A percentile compares a stretch with the other conserved stretches of the same genome.
Evolutionary conservation across 1,140 invertebrate species (phyloP).

Genomic region (Drosophila littoralis): DNA sequence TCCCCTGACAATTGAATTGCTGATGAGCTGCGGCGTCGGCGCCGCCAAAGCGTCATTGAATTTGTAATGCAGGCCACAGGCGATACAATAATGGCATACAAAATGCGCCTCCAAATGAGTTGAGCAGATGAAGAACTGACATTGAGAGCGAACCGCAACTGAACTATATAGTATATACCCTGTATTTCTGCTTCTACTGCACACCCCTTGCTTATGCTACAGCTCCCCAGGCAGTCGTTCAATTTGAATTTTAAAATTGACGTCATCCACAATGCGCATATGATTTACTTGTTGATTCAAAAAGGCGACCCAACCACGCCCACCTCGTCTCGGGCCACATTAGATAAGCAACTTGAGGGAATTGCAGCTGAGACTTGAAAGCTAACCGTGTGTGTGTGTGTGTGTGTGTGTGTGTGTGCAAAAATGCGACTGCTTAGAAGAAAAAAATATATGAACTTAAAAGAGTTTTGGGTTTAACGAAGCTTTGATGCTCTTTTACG

Average conservation of each 20-base stretch:
- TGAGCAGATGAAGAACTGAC: slow-evolving; percentile 24
- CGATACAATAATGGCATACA: slow-evolving; percentile 77
- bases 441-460: slow-evolving; percentile 18
- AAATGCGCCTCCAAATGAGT: slow-evolving; percentile 63
- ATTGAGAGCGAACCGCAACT: slow-evolving; percentile 18
- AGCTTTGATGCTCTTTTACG: neutral
- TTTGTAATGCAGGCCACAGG: slow-evolving; percentile 72
- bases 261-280: slow-evolving; percentile 77
- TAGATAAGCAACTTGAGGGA: slow-evolving; percentile 57
- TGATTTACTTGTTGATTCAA: slow-evolving; percentile 73
- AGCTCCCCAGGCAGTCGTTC: slow-evolving; percentile 67
- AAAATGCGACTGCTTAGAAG: slow-evolving; percentile 34
- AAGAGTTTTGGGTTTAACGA: neutral
- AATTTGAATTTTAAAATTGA: slow-evolving; percentile 72
- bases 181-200: neutral
- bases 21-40: slow-evolving; percentile 72
- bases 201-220: slow-evolving; percentile 3
- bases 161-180: slow-evolving; percentile 12
- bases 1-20: slow-evolving; percentile 73
- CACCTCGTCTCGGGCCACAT: slow-evolving; percentile 41
- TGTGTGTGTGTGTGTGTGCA: slow-evolving; percentile 28
- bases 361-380: slow-evolving; percentile 44
- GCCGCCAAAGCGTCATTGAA: slow-evolving; percentile 58
- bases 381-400: neutral
- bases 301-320: slow-evolving; percentile 40